Evolutionary conservation across 64 coral and sea anemone genomes (phyloP).

Genomic region (Catalaphyllia jardinei): DNA sequence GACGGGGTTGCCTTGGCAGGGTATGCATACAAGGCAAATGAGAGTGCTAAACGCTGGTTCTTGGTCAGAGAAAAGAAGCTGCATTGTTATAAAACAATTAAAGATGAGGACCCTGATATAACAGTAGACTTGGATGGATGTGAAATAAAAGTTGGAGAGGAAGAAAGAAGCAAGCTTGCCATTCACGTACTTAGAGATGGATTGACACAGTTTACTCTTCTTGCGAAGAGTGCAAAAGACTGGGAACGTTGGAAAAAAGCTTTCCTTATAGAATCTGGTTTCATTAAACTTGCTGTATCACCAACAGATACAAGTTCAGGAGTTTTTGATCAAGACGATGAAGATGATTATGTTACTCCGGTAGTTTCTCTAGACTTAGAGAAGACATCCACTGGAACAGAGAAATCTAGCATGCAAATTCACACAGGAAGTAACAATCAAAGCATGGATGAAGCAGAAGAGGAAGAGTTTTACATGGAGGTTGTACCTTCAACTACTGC

Average conservation of each 20-base stretch:
- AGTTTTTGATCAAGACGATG: conserved; percentile 82
- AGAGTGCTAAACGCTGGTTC: conserved; percentile 85
- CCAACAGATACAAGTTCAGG: conserved; percentile 72
- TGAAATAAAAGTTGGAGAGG: conserved; percentile 66
- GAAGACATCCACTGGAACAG: not conserved
- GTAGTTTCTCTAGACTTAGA: conserved; percentile 63
- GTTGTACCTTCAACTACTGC: conserved; percentile 14
- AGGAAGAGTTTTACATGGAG: conserved; percentile 72
- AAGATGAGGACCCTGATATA: conserved; percentile 85
- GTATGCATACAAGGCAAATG: conserved; percentile 63
- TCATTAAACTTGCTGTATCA: conserved; percentile 65
- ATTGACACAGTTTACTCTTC: conserved; percentile 61
- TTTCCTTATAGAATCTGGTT: conserved; percentile 78
- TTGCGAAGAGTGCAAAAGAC: conserved; percentile 73
- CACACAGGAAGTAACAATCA: not conserved
- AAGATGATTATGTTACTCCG: conserved; percentile 75
- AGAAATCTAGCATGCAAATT: not conserved
- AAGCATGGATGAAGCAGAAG: not conserved
- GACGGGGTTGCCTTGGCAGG: conserved; percentile 86
- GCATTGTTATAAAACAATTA: conserved; percentile 84
- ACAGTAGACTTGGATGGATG: conserved; percentile 70
- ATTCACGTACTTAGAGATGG: conserved; percentile 82
- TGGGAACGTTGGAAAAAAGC: conserved; percentile 89
- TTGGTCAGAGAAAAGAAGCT: conserved; percentile 83
- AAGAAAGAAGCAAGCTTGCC: conserved; percentile 71